Percentiles rank a stretch among this genome's conserved stretches.
Conservation (phyloP, 2,797 vertebrate species). For the Avahi laniger region DNA sequence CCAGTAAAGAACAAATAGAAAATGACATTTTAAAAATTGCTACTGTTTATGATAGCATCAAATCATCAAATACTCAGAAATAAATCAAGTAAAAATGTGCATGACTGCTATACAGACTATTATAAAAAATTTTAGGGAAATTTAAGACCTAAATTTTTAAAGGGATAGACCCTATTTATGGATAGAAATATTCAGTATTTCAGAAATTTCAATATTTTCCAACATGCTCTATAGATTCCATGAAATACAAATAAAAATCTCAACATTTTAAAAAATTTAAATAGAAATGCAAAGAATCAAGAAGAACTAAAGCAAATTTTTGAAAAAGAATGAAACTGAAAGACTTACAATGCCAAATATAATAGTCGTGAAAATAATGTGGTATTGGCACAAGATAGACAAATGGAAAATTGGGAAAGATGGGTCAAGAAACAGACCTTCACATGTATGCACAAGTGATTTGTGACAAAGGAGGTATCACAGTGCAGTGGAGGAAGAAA, state of each 20-base stretch:
- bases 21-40: neutral
- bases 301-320: neutral
- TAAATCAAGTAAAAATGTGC: neutral
- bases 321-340: neutral
- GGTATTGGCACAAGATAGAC: neutral
- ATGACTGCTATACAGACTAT: neutral
- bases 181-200: neutral
- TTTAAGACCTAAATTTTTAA: neutral
- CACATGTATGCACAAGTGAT: neutral
- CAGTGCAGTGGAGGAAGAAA: neutral
- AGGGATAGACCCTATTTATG: neutral
- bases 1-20: neutral
- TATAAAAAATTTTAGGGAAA: neutral
- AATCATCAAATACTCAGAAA: neutral
- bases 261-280: neutral
- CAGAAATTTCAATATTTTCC: neutral
- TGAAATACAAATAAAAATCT: neutral
- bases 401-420: neutral
- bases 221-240: neutral
- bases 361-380: neutral
- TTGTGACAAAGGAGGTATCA: neutral
- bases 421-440: neutral
- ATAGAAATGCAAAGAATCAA: neutral
- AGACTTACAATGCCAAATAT: neutral
- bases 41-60: neutral